phyloP scores from a whole-genome alignment of 2,888 invertebrate genomes.

The Lasioglossum leucozonium region DNA sequence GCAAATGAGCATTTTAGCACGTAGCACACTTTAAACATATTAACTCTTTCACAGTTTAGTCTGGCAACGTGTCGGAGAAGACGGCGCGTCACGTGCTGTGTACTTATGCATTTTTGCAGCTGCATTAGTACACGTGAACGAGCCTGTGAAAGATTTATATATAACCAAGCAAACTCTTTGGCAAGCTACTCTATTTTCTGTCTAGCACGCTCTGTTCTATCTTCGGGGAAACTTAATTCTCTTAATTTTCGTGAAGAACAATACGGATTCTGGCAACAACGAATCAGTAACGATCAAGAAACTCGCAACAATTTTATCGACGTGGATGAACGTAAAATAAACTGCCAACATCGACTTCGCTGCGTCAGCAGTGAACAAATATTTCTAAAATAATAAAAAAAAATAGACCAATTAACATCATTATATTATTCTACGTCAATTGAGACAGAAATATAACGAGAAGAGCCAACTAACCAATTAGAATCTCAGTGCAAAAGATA shows the following conservation, averaged over 20 bases:
- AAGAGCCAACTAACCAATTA: background rate
- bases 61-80: background rate
- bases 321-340: background rate
- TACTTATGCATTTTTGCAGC: background rate
- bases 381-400: too few relatives aligned
- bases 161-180: background rate
- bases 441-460: too few relatives aligned
- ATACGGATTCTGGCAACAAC: background rate
- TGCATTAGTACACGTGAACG: background rate
- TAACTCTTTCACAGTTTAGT: slow-evolving; percentile 5
- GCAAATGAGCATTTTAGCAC: slow-evolving; percentile 7
- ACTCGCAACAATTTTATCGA: background rate
- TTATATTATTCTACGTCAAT: background rate
- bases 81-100: background rate
- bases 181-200: background rate
- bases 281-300: background rate
- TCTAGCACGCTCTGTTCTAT: background rate
- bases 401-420: background rate
- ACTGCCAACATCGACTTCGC: background rate
- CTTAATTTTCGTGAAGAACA: too few relatives aligned
- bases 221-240: background rate
- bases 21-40: background rate
- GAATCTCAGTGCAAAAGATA: background rate
- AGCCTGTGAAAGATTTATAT: background rate
- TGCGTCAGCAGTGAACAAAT: background rate